These are phyloP conservation scores for Burhinus bistriatus DNA, from an alignment of 2,113 vertebrate genomes.

Conservation along the genomic window DNA sequence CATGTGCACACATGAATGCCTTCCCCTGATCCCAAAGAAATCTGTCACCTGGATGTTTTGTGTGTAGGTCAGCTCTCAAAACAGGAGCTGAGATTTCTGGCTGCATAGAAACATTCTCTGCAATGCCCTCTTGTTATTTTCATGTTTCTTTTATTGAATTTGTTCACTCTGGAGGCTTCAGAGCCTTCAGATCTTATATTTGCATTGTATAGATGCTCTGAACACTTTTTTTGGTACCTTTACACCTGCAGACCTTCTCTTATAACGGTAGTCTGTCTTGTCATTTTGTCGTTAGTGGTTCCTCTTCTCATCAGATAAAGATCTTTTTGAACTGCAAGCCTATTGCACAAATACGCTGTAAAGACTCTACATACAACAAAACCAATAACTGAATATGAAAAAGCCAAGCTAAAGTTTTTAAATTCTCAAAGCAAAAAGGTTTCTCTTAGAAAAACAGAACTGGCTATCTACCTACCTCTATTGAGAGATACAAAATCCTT, in stretches of 20 bases:
- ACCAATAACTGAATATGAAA: neutral
- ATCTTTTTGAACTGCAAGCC: neutral
- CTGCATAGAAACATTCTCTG: neutral
- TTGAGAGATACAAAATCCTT: neutral
- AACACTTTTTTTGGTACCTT: neutral
- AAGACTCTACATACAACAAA: neutral
- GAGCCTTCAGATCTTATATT: neutral
- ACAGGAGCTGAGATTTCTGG: neutral
- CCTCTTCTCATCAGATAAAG: neutral
- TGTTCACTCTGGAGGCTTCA: neutral
- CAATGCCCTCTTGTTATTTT: neutral
- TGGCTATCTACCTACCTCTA: neutral
- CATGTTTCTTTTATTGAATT: neutral
- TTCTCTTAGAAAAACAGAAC: neutral
- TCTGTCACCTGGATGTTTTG: neutral
- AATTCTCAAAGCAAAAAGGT: neutral
- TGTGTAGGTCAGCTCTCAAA: neutral
- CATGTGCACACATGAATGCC: neutral
- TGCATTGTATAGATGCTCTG: neutral
- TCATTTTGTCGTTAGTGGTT: conserved; percentile 12
- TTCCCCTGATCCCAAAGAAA: neutral
- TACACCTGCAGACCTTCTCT: neutral
- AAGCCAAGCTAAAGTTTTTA: neutral
- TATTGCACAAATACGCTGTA: neutral
- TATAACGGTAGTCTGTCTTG: neutral